phyloP scores from a whole-genome alignment of 2,797 vertebrate genomes.

The Moxostoma hubbsi region DNA sequence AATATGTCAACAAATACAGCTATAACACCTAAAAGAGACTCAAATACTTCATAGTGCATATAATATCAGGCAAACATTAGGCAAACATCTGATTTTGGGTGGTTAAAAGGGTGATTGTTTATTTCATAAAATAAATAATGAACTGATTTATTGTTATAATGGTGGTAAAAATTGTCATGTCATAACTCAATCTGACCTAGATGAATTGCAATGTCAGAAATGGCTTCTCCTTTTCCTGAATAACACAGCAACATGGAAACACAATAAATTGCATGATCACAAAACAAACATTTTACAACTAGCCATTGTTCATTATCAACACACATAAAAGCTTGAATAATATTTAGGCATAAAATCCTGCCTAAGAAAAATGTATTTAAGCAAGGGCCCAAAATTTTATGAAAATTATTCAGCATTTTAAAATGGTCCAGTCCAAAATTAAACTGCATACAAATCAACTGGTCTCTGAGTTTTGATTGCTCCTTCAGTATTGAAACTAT shows the following conservation, averaged over 20 bases:
- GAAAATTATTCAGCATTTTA: constrained; percentile 26
- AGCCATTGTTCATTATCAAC: constrained; percentile 24
- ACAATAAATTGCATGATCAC: constrained; percentile 1
- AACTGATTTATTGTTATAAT: too few species aligned
- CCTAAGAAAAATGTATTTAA: constrained; percentile 13
- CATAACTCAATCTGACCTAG: too few species aligned
- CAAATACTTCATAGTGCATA: too few species aligned
- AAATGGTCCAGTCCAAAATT: constrained; percentile 11
- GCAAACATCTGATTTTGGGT: too few species aligned
- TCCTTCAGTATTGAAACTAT: constrained; percentile 23
- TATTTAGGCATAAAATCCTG: constrained; percentile 22
- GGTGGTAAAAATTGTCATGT: too few species aligned
- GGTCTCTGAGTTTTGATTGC: constrained; percentile 25
- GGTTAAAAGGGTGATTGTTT: too few species aligned
- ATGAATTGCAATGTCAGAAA: not conserved
- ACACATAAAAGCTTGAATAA: constrained; percentile 26
- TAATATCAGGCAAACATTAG: too few species aligned
- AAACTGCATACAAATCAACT: constrained; percentile 32
- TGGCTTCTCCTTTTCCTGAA: not conserved
- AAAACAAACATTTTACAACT: not conserved
- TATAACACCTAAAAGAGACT: too few species aligned
- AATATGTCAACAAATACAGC: too few species aligned
- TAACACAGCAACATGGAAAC: not conserved
- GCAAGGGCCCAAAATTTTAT: constrained; percentile 12
- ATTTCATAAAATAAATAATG: too few species aligned